Evolutionary conservation across 2,113 vertebrate species (phyloP).

Genomic region (Cyphomyrus plagiostoma): DNA sequence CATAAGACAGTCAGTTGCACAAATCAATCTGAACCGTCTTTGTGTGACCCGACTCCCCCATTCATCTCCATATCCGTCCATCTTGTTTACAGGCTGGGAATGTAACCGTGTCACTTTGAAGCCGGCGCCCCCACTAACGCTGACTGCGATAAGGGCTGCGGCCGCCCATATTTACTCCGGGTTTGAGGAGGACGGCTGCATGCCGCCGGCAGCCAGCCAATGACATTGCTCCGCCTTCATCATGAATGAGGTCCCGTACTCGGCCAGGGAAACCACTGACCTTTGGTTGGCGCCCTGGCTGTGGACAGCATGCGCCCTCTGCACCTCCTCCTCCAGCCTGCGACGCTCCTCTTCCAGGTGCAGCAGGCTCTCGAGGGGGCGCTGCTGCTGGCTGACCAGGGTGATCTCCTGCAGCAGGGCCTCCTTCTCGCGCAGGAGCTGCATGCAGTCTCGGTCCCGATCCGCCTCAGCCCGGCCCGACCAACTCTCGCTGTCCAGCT

Average conservation of each 20-base stretch:
- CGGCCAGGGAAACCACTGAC: conserved; percentile 44
- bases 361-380: conserved; percentile 64
- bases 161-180: conserved; percentile 1
- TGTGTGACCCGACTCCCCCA: neutral
- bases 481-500: conserved; percentile 87
- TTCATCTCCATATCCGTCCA: neutral
- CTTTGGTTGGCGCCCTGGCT: conserved; percentile 87
- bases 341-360: conserved; percentile 79
- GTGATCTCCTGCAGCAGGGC: conserved; percentile 88
- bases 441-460: conserved; percentile 82
- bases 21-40: neutral
- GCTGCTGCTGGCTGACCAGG: conserved; percentile 78
- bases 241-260: neutral
- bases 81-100: neutral
- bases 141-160: neutral
- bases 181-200: neutral
- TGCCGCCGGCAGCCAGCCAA: neutral
- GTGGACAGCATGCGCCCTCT: conserved; percentile 71
- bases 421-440: conserved; percentile 93
- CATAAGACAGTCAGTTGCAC: neutral
- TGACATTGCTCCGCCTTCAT: neutral
- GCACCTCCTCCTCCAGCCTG: conserved; percentile 86
- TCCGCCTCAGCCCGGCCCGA: conserved; percentile 83
- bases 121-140: neutral
- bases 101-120: neutral